Evolutionary conservation across 1,140 invertebrate species (phyloP).

Genomic region (Drosophila gunungcola): DNA sequence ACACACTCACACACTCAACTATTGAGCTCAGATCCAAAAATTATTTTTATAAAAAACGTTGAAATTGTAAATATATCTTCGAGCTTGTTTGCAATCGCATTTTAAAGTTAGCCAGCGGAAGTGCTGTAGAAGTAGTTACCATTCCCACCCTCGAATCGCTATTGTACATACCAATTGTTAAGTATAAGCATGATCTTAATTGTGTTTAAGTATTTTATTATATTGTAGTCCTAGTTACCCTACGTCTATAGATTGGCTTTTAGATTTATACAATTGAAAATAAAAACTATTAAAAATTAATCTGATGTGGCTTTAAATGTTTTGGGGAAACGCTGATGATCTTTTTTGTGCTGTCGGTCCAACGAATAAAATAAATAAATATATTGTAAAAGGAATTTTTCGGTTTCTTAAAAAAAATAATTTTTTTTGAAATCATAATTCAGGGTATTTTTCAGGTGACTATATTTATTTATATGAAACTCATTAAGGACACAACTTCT

Average conservation of each 20-base stretch:
- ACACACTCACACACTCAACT: constrained; percentile 26
- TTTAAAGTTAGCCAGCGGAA: constrained; percentile 22
- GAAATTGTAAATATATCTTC: constrained; percentile 59
- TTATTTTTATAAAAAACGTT: constrained; percentile 68
- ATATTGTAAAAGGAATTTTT: too few relatives aligned
- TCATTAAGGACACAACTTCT: neutral
- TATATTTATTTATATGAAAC: neutral
- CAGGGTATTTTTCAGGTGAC: too few relatives aligned
- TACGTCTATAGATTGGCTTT: constrained; percentile 53
- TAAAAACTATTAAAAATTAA: constrained; percentile 42
- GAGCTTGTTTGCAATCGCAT: constrained; percentile 44
- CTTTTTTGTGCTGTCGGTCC: too few relatives aligned
- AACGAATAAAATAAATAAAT: too few relatives aligned
- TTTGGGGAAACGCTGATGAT: neutral
- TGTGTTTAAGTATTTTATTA: constrained; percentile 49
- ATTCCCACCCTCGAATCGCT: constrained; percentile 35
- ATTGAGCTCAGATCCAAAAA: constrained; percentile 78
- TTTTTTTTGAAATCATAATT: too few relatives aligned
- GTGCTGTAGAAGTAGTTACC: constrained; percentile 21
- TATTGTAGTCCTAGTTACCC: constrained; percentile 36
- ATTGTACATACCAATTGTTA: constrained; percentile 54
- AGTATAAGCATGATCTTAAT: constrained; percentile 46
- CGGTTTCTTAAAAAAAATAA: too few relatives aligned
- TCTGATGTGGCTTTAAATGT: neutral
- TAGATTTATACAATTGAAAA: constrained; percentile 51